Evolutionary conservation across 1,140 invertebrate genomes (phyloP).

Genomic region (Oncopodura yosiiana): DNA sequence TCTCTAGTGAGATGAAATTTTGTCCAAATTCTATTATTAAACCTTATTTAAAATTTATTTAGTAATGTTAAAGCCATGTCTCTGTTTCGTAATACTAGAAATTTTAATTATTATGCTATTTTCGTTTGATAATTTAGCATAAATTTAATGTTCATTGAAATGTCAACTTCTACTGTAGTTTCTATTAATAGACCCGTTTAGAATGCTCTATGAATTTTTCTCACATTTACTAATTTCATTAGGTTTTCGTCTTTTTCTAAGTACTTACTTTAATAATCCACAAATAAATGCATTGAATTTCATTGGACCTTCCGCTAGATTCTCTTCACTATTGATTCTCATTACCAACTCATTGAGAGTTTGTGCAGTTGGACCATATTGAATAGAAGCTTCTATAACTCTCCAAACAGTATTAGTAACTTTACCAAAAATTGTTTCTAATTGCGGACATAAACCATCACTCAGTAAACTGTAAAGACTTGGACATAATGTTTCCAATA

Average conservation of each 20-base stretch:
- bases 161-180: too few relatives aligned
- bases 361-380: conserved; percentile 73
- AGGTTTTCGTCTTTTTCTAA: too few relatives aligned
- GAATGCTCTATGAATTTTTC: too few relatives aligned
- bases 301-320: conserved; percentile 68
- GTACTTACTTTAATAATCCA: conserved; percentile 74
- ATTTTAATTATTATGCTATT: too few relatives aligned
- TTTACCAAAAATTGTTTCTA: conserved; percentile 75
- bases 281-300: conserved; percentile 85
- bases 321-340: conserved; percentile 71
- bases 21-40: too few relatives aligned
- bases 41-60: too few relatives aligned
- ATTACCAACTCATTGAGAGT: conserved; percentile 76
- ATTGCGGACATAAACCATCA: conserved; percentile 66
- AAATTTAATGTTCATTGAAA: too few relatives aligned
- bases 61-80: too few relatives aligned
- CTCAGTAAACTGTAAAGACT: conserved; percentile 72
- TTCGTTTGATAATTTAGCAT: too few relatives aligned
- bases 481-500: conserved; percentile 60
- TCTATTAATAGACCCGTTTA: too few relatives aligned
- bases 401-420: conserved; percentile 82
- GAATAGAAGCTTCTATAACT: conserved; percentile 72
- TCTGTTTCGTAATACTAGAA: too few relatives aligned
- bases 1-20: too few relatives aligned
- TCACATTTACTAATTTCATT: conserved; percentile 22